Evolutionary conservation across 2,113 vertebrate species (phyloP).

Genomic region (Heterotilapia buettikoferi): DNA sequence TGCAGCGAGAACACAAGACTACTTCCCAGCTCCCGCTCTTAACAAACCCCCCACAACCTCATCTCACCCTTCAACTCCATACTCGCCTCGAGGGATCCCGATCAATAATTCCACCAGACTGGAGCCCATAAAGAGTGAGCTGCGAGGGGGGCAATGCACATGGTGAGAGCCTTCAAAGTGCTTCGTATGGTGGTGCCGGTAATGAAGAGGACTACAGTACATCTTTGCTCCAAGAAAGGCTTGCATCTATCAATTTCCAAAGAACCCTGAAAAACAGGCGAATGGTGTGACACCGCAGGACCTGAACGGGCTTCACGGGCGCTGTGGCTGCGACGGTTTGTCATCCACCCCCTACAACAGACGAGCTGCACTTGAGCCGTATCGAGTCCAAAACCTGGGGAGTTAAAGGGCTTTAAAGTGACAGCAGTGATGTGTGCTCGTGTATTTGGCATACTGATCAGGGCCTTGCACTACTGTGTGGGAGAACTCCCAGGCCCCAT

Average conservation of each 20-base stretch:
- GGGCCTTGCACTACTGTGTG: conserved; percentile 28
- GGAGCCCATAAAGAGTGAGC: conserved; percentile 7
- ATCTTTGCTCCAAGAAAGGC: neutral
- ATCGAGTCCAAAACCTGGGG: neutral
- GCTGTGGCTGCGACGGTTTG: neutral
- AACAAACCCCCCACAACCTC: neutral
- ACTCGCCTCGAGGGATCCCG: neutral
- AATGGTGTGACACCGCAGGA: neutral
- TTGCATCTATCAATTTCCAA: neutral
- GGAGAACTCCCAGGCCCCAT: conserved; percentile 43
- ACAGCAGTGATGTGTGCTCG: conserved; percentile 3
- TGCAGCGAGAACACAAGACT: neutral
- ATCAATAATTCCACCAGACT: conserved; percentile 51
- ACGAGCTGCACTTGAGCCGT: neutral
- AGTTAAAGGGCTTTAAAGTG: neutral
- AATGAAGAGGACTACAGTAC: conserved; percentile 2
- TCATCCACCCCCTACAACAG: neutral
- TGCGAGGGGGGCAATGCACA: neutral
- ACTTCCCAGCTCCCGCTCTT: neutral
- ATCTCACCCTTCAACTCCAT: conserved; percentile 1
- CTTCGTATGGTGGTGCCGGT: neutral
- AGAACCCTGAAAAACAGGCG: neutral
- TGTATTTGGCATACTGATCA: conserved; percentile 42
- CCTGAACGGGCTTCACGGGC: neutral
- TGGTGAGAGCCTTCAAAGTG: conserved; percentile 34